Evolutionary conservation across 2,797 vertebrate genomes (phyloP).

Genomic region (Varecia variegata): DNA sequence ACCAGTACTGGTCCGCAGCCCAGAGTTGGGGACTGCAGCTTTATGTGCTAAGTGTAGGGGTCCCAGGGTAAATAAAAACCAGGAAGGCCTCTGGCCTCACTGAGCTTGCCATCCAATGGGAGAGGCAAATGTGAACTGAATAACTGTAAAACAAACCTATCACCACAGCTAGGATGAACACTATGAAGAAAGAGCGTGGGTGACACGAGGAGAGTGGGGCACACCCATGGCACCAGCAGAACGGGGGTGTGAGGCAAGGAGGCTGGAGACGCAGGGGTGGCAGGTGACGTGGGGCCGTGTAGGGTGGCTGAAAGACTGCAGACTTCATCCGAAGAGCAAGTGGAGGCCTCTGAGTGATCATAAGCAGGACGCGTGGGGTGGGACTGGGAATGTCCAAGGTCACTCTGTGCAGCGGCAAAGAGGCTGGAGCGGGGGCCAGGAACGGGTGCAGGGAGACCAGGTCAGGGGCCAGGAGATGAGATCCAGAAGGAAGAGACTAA

Average conservation of each 20-base stretch:
- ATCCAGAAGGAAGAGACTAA: too few relatives aligned
- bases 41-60: rapidly evolving
- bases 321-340: neutral
- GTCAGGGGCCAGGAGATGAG: neutral
- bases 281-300: rapidly evolving
- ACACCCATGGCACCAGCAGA: rapidly evolving
- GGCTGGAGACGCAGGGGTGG: neutral
- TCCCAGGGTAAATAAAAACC: neutral
- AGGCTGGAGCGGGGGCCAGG: neutral
- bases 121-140: neutral
- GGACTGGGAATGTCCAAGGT: too few relatives aligned
- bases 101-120: neutral
- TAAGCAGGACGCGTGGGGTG: neutral
- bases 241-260: neutral
- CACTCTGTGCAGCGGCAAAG: neutral
- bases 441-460: neutral
- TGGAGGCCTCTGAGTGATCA: neutral
- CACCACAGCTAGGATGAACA: neutral
- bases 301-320: neutral
- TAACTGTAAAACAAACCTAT: neutral
- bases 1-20: too few relatives aligned
- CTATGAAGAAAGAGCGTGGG: neutral
- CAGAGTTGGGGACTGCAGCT: too few relatives aligned
- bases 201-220: rapidly evolving
- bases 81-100: neutral